Base-by-base conservation (phyloP, 2,113 vertebrate genomes). In the Verasper variegatus region DNA sequence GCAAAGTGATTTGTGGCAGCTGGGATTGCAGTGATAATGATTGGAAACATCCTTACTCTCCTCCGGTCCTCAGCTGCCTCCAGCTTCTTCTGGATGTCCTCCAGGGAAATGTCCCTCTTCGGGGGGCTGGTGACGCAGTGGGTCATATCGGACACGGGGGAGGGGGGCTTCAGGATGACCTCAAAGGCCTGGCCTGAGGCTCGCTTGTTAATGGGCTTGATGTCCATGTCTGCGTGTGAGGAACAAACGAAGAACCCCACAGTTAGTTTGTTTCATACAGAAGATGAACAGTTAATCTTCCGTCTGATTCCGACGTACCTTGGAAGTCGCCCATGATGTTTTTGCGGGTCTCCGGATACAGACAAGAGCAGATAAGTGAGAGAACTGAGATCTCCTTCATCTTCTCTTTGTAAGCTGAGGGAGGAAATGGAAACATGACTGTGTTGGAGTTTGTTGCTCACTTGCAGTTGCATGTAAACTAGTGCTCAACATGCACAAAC, bases 351-450 rank as follows among this genome's bases (percentile, higher is more conserved):
- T 98, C 96, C 0, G 97, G 95, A 89, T 98, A 97, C 89, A 99
- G 97, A 92, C 98, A 99, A 74, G 98, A 99, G 81, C 98, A 99
- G 93, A 99, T 97, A 89, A 99, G 95, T 0, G 98, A 99, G 79
- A 99, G 92, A 87, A 99, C 95, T 2, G 97, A 99, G 35, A 99
- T 94, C 93, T 99, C 98, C 96, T 99, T 99, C 97, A 99, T 99
- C 94, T 99, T 99, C 93, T 99, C 97, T 90, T 98, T 99, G 96
- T 99, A 99, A 85, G 98, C 98, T 99, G 95, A 2, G 88, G 66
- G 67, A 6, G 42, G 78, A 84, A 86, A 45, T 20, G 0, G 21
- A 78, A 76, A 84, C 37, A 68, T 58, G 45, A 51, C 49, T 63
- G 56, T 7, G 20, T 31, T 56, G 84, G 59, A 49, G 31, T 74